Evolutionary conservation across 2,888 invertebrate genomes (phyloP).

Genomic region (Myopa tessellatipennis): DNA sequence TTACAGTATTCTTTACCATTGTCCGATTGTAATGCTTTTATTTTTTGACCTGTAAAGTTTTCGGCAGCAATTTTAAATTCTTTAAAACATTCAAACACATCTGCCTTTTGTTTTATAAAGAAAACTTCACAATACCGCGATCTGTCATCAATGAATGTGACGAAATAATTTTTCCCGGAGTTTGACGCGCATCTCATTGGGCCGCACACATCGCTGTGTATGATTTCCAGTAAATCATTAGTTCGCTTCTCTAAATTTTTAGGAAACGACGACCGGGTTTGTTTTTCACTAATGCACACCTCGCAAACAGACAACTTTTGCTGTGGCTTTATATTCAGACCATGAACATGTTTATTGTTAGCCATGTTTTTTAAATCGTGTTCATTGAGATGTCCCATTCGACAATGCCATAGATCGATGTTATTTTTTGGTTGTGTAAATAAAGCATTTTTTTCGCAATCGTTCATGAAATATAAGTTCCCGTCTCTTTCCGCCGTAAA

Average conservation of each 20-base stretch:
- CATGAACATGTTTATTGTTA: not conserved
- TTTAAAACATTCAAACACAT: slow-evolving; percentile 41
- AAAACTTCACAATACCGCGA: slow-evolving; percentile 41
- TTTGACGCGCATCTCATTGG: too few relatives aligned
- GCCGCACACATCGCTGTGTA: too few relatives aligned
- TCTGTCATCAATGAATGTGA: too few relatives aligned
- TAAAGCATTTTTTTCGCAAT: not conserved
- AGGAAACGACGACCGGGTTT: slow-evolving; percentile 37
- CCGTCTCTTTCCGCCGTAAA: too few relatives aligned
- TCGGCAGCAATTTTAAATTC: slow-evolving; percentile 40
- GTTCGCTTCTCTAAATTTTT: slow-evolving; percentile 31
- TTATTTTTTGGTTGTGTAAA: slow-evolving; percentile 28
- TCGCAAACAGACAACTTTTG: not conserved
- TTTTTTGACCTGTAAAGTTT: slow-evolving; percentile 40
- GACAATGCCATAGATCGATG: slow-evolving; percentile 39
- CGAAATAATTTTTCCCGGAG: too few relatives aligned
- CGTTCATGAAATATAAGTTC: not conserved
- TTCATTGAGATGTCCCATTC: slow-evolving; percentile 44
- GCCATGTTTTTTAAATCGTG: slow-evolving; percentile 39
- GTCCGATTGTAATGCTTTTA: slow-evolving; percentile 43
- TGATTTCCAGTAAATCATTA: too few relatives aligned
- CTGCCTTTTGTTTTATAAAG: slow-evolving; percentile 42
- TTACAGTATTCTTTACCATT: slow-evolving; percentile 48
- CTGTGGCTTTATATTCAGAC: slow-evolving; percentile 8
- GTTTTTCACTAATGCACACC: slow-evolving; percentile 9